Evolutionary conservation across 2,113 vertebrate species (phyloP).

Genomic region (Paramormyrops kingsleyae): DNA sequence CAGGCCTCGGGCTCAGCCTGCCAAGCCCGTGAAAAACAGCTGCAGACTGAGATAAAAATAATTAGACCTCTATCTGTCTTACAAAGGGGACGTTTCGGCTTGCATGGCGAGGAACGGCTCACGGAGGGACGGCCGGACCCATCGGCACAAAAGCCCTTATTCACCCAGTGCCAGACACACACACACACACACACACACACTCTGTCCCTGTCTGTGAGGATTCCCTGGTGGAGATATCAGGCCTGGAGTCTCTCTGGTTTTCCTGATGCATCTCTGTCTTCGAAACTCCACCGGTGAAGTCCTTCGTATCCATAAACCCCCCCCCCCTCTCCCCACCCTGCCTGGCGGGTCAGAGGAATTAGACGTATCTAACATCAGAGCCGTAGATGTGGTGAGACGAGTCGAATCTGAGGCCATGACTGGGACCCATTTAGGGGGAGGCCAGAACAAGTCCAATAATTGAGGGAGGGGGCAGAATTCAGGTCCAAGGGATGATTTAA

Average conservation of each 20-base stretch:
- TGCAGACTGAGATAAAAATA: conserved; percentile 35
- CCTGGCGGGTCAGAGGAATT: background rate
- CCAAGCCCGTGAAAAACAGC: conserved; percentile 12
- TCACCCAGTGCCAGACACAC: background rate
- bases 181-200: background rate
- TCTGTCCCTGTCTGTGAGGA: background rate
- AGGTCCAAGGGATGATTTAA: background rate
- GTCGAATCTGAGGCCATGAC: background rate
- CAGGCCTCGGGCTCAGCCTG: background rate
- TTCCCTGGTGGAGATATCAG: background rate
- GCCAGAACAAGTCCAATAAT: background rate
- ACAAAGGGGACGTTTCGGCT: conserved; percentile 8
- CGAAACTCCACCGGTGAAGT: background rate
- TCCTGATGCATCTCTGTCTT: background rate
- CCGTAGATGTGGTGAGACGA: background rate
- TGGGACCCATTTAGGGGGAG: background rate
- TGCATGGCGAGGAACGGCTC: background rate
- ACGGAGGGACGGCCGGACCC: background rate
- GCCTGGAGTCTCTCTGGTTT: background rate
- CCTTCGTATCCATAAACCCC: background rate
- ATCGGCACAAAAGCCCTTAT: conserved; percentile 2
- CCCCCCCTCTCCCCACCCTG: background rate
- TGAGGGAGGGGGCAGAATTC: background rate
- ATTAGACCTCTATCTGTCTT: conserved; percentile 35
- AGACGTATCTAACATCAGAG: background rate